Evolutionary conservation across 2,888 invertebrate genomes (phyloP).

Genomic region (Xanthorhoe designata): DNA sequence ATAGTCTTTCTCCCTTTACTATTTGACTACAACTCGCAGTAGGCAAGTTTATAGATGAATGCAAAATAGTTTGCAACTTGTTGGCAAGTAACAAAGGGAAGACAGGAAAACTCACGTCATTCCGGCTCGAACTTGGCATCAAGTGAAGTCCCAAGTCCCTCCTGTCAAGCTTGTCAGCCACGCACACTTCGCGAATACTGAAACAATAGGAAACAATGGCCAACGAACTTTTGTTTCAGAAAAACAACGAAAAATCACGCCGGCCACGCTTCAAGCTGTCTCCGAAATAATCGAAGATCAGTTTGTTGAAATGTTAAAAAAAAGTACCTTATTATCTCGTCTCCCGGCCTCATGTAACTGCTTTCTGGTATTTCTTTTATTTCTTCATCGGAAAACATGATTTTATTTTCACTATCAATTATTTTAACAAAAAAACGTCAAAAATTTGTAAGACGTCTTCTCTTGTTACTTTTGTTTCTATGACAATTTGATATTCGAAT

Average conservation of each 20-base stretch:
- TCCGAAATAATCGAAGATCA: conserved; percentile 51
- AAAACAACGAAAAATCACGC: conserved; percentile 57
- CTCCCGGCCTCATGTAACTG: conserved; percentile 73
- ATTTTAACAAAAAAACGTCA: conserved; percentile 78
- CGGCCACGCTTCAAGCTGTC: conserved; percentile 58
- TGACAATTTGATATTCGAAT: conserved; percentile 55
- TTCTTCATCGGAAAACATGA: conserved; percentile 82
- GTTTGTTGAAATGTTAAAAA: conserved; percentile 36
- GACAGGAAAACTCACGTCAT: conserved; percentile 64
- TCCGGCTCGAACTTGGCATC: conserved; percentile 61
- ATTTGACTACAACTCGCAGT: too few species aligned
- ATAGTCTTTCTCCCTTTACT: too few species aligned
- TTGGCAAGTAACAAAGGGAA: conserved; percentile 25
- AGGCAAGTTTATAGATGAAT: conserved; percentile 10
- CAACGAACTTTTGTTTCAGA: conserved; percentile 47
- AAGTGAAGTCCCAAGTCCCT: conserved; percentile 68
- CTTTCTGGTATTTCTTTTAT: conserved; percentile 77
- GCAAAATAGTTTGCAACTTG: conserved; percentile 13
- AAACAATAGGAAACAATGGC: conserved; percentile 53
- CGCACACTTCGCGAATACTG: conserved; percentile 77
- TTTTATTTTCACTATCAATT: conserved; percentile 79
- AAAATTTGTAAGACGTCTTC: conserved; percentile 62
- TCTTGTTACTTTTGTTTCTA: conserved; percentile 72
- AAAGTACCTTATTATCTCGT: conserved; percentile 79
- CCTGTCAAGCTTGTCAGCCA: conserved; percentile 75